phyloP scores from a whole-genome alignment of 2,797 vertebrate species.

The Furcifer pardalis region DNA sequence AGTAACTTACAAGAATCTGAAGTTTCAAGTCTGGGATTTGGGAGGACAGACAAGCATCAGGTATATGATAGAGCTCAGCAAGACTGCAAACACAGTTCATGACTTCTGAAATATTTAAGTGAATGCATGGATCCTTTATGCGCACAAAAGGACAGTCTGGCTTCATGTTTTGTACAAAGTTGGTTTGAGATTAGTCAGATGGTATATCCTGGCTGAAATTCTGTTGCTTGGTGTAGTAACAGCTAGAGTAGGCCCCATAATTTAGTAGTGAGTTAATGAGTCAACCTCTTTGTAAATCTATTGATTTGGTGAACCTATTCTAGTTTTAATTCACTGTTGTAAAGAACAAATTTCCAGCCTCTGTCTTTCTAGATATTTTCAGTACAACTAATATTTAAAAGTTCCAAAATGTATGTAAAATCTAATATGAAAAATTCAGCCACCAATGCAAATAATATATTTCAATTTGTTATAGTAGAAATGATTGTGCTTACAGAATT shows the following conservation, averaged over 20 bases:
- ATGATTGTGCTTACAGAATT: background rate
- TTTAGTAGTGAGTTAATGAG: too few relatives aligned
- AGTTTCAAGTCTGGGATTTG: constrained; percentile 98
- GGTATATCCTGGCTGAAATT: background rate
- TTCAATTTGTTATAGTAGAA: background rate
- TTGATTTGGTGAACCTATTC: too few relatives aligned
- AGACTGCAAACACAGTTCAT: background rate
- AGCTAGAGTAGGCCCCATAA: too few relatives aligned
- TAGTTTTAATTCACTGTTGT: too few relatives aligned
- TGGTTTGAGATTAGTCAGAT: background rate
- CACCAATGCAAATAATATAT: background rate
- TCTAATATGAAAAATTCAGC: background rate
- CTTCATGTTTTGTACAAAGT: background rate
- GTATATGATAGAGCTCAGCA: constrained; percentile 65
- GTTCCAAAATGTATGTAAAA: background rate
- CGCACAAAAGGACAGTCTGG: background rate
- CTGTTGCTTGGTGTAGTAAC: too few relatives aligned
- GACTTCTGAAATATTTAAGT: constrained; percentile 2
- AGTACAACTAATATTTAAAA: background rate
- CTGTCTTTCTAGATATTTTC: background rate
- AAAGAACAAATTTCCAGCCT: too few relatives aligned
- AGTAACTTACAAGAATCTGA: constrained; percentile 95
- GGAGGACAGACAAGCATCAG: constrained; percentile 99
- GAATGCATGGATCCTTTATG: background rate
- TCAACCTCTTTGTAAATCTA: too few relatives aligned